Conservation (phyloP, 2,888 invertebrate species). For the Trichogramma dendrolimi region DNA sequence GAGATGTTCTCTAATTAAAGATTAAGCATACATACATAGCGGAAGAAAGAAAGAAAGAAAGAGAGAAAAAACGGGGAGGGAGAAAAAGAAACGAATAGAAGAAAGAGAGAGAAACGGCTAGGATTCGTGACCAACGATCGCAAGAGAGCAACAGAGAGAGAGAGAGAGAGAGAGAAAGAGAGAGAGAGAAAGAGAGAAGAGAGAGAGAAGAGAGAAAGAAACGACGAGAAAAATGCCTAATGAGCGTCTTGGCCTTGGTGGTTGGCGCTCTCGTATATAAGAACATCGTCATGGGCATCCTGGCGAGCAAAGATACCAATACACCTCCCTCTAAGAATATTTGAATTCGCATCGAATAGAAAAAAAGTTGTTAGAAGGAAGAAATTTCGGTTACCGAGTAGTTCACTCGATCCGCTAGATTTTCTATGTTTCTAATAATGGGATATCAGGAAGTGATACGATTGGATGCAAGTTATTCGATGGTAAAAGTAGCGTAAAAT, state of each 20-base stretch:
- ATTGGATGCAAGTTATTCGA: too few relatives aligned
- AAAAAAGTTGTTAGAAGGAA: too few relatives aligned
- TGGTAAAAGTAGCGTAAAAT: too few relatives aligned
- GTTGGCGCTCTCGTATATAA: background rate
- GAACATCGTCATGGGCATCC: background rate
- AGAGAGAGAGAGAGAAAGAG: background rate
- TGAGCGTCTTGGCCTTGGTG: constrained; percentile 24
- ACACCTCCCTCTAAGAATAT: background rate
- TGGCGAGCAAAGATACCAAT: background rate
- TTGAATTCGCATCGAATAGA: too few relatives aligned
- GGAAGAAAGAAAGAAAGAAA: background rate
- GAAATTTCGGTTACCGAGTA: too few relatives aligned
- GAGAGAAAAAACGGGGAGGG: constrained; percentile 10
- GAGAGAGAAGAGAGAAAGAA: background rate
- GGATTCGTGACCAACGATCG: constrained; percentile 30
- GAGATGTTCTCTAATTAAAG: constrained; percentile 22
- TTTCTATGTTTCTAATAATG: too few relatives aligned
- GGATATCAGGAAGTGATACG: too few relatives aligned
- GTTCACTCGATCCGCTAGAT: too few relatives aligned
- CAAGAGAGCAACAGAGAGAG: constrained; percentile 10
- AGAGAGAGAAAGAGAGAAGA: background rate
- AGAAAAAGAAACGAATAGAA: constrained; percentile 5
- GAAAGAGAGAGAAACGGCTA: constrained; percentile 18
- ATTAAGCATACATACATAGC: constrained; percentile 16
- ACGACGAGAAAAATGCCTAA: constrained; percentile 22